Conservation (phyloP, 2,797 vertebrate species). For the Micromesistius poutassou region DNA sequence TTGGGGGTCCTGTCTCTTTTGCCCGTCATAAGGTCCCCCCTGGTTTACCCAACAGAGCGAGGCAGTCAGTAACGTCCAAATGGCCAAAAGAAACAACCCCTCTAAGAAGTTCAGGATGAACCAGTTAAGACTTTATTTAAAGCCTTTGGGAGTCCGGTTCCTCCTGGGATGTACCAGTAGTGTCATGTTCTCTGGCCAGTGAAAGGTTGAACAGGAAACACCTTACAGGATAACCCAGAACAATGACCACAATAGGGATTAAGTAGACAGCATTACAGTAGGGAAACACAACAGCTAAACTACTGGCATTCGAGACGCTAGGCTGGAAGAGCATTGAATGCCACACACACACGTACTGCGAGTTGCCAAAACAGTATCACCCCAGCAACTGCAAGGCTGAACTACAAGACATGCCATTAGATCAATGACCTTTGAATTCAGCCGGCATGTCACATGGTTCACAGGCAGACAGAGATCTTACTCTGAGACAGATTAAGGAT, state of each 20-base stretch:
- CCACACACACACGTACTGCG: background rate
- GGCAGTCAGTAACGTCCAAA: background rate
- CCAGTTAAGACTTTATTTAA: background rate
- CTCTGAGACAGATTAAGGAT: background rate
- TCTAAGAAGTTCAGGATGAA: background rate
- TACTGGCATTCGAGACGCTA: background rate
- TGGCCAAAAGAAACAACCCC: background rate
- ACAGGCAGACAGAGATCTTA: background rate
- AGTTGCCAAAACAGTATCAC: background rate
- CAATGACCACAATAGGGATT: background rate
- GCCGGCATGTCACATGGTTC: background rate
- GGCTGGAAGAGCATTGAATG: no score
- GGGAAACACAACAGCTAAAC: background rate
- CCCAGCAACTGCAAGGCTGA: background rate
- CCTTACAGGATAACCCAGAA: background rate
- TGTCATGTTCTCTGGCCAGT: background rate
- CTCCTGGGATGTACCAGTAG: background rate
- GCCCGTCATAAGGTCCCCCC: background rate
- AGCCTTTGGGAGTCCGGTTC: background rate
- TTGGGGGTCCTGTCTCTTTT: background rate
- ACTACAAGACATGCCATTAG: conserved; percentile 10
- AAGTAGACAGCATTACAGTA: background rate
- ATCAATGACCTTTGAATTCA: conserved; percentile 40
- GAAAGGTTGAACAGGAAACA: conserved; percentile 4
- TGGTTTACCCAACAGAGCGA: background rate